Evolutionary conservation across 2,797 vertebrate genomes (phyloP), one percentile per base, ranked within the genome.

Genomic region (Rachycentron canadum): DNA sequence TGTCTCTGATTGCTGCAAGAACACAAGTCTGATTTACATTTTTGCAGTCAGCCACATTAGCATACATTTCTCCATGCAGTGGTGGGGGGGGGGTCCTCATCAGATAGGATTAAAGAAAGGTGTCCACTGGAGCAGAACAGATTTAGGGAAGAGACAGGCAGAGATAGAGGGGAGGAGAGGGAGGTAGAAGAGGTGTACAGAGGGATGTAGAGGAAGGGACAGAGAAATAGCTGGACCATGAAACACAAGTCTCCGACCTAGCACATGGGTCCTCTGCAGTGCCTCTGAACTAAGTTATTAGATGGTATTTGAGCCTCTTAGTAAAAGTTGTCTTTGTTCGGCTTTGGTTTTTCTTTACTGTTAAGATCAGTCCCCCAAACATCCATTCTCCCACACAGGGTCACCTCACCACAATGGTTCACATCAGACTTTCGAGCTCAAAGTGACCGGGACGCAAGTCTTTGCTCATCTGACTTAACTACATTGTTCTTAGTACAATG

Each of bases 41-140:
- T 88, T 86, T 83, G 86, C 88, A 87, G 88, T 83, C 71, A 72
- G 81, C 78, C 28, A 79, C 78, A 93, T 93, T 93, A 92, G 89
- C 91, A 91, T 94, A 89, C 75, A 87, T 87, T 83, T 80, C 81
- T 86, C 73, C 66, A 68, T 58, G 59, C 67, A 28, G 61, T 60
- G 53, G 82, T 14, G 50, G 23, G 66, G 38, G 5, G 30, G 13
- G 86, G 85, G 76, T 88, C 73, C 88, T 91, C 83, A 89, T 93
- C 91, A 90, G 91, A 90, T 88, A 79, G 90, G 88, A 92, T 93
- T 93, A 91, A 90, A 90, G 86, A 83, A 80, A 66, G 74, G 79
- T 70, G 72, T 80, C 69, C 7, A 38, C 55, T 43, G 60, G 83
- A 92, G 91, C 86, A 78, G 85, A 90, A 89, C 83, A 87, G 84